Conservation (phyloP, 2,113 vertebrate genomes). For the Progne subis region DNA sequence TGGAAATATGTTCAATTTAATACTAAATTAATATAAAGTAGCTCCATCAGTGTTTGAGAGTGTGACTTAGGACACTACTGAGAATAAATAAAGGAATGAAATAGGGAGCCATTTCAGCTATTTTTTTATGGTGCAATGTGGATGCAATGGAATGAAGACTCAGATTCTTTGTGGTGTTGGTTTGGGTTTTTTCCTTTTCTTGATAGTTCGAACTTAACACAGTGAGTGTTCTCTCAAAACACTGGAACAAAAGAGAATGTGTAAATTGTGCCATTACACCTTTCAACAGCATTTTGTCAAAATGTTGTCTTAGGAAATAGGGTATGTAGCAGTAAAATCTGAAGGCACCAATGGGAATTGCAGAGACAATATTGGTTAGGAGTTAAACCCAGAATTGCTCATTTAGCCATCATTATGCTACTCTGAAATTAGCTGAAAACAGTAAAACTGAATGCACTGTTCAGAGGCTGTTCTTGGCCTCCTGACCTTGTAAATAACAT, state of each 20-base stretch:
- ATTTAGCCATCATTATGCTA: background rate
- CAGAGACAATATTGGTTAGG: background rate
- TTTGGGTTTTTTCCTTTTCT: background rate
- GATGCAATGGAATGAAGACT: background rate
- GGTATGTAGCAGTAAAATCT: background rate
- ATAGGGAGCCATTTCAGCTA: background rate
- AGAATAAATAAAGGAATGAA: slow-evolving; percentile 20
- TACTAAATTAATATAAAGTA: background rate
- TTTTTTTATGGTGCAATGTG: background rate
- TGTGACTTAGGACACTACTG: background rate
- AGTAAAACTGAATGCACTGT: rapidly evolving
- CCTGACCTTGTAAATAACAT: background rate
- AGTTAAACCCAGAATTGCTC: background rate
- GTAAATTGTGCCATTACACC: background rate
- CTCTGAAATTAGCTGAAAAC: background rate
- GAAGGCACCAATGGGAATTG: background rate
- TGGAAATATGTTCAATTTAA: background rate
- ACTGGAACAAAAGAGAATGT: background rate
- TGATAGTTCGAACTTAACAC: background rate
- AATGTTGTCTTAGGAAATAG: background rate
- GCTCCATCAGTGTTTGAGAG: background rate
- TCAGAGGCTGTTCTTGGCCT: background rate
- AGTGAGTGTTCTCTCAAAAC: background rate
- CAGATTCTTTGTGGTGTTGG: background rate
- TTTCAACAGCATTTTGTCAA: background rate